phyloP scores from a whole-genome alignment of 2,797 vertebrate species.

The Hapalemur alaotrensis region DNA sequence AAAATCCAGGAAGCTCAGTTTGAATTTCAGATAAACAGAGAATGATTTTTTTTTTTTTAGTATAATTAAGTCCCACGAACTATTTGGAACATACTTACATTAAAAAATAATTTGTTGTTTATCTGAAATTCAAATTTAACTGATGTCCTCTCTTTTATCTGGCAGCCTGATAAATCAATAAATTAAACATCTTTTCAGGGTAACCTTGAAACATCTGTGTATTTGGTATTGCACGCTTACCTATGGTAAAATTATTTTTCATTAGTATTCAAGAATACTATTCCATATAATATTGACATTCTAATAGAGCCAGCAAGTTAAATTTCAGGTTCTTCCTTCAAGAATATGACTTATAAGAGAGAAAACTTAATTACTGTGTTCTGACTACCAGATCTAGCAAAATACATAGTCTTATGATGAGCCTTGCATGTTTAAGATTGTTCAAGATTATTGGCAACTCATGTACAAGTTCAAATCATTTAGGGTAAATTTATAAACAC shows the following conservation, averaged over 20 bases:
- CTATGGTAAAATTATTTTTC: neutral
- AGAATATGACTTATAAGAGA: neutral
- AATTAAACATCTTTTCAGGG: neutral
- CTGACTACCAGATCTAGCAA: neutral
- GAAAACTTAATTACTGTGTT: neutral
- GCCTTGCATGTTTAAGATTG: neutral
- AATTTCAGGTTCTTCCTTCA: neutral
- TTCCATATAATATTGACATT: conserved; percentile 5
- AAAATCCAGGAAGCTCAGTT: neutral
- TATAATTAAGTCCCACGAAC: neutral
- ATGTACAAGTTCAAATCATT: neutral
- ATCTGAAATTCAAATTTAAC: neutral
- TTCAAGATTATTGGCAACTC: neutral
- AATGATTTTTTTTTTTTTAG: neutral
- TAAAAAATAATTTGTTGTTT: neutral
- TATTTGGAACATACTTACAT: neutral
- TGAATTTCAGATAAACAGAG: neutral
- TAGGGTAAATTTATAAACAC: neutral
- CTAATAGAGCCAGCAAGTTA: neutral
- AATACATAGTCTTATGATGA: neutral
- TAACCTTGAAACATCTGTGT: neutral
- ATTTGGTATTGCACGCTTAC: neutral
- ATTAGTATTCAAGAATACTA: neutral
- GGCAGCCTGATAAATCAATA: neutral
- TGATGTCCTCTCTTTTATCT: neutral